A percentile compares a stretch with the other conserved stretches of the same genome.
Evolutionary conservation across 2,888 invertebrate species (phyloP).

Genomic region (Nesidiocoris tenuis): DNA sequence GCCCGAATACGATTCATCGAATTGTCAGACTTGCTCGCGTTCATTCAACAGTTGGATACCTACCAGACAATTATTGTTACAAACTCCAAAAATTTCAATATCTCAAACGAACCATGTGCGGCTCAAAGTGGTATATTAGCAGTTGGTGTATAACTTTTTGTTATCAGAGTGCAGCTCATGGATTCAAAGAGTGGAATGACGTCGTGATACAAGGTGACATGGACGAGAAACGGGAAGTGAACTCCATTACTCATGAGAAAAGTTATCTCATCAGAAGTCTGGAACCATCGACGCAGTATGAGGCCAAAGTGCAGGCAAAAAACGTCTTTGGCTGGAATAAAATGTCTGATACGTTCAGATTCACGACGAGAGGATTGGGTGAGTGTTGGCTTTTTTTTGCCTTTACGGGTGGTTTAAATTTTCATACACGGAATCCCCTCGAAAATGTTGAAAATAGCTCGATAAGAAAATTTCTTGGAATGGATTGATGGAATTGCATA

Average conservation of each 20-base stretch:
- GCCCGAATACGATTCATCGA: too few species aligned
- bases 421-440: neutral
- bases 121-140: too few species aligned
- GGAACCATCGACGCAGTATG: conserved; percentile 65
- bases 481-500: neutral
- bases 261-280: conserved; percentile 65
- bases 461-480: neutral
- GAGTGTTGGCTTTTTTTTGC: conserved; percentile 51
- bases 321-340: conserved; percentile 68
- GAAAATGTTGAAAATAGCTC: neutral
- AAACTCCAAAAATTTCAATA: too few species aligned
- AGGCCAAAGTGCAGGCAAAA: conserved; percentile 65
- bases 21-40: too few species aligned
- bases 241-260: conserved; percentile 61
- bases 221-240: conserved; percentile 57
- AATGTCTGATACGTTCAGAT: conserved; percentile 62
- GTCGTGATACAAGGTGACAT: conserved; percentile 59
- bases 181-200: conserved; percentile 55
- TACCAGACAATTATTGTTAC: too few species aligned
- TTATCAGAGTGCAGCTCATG: conserved; percentile 29
- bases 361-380: conserved; percentile 65
- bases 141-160: too few species aligned
- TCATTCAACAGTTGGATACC: too few species aligned
- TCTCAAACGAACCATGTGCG: too few species aligned
- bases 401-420: neutral